Evolutionary conservation across 2,797 vertebrate species (phyloP).

Genomic region (Cossypha heuglini): DNA sequence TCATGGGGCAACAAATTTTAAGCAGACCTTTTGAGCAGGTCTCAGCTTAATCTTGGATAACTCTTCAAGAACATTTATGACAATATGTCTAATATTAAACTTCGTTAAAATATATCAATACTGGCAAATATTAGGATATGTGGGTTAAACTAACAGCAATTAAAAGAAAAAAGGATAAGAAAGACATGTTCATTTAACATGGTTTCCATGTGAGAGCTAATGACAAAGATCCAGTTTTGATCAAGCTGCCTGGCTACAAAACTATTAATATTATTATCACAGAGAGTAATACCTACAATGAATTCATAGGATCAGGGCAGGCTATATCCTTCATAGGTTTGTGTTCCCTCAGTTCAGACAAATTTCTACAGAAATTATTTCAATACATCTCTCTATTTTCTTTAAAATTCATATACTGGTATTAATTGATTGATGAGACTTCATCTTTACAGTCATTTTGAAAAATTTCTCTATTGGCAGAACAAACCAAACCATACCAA

Average conservation of each 20-base stretch:
- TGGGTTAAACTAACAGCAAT: not conserved
- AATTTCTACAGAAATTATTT: constrained; percentile 12
- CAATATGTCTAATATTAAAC: not conserved
- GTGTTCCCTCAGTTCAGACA: not conserved
- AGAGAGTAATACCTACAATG: not conserved
- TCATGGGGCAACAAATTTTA: constrained; percentile 44
- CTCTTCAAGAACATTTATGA: not conserved
- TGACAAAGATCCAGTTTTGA: not conserved
- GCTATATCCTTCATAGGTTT: not conserved
- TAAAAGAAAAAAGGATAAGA: not conserved
- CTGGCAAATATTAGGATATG: not conserved
- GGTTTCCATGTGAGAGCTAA: not conserved
- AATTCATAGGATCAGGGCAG: not conserved
- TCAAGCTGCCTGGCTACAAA: not conserved
- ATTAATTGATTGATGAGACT: not conserved
- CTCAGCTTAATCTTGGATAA: not conserved
- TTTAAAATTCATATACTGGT: not conserved
- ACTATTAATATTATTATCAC: not conserved
- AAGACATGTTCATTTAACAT: not conserved
- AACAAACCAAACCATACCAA: not conserved
- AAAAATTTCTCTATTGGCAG: not conserved
- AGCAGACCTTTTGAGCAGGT: not conserved
- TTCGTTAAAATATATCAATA: not conserved
- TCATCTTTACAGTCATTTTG: not conserved
- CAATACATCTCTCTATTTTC: not conserved